Conservation (phyloP, 2,888 invertebrate species). For the Chalcosyrphus nemorum region DNA sequence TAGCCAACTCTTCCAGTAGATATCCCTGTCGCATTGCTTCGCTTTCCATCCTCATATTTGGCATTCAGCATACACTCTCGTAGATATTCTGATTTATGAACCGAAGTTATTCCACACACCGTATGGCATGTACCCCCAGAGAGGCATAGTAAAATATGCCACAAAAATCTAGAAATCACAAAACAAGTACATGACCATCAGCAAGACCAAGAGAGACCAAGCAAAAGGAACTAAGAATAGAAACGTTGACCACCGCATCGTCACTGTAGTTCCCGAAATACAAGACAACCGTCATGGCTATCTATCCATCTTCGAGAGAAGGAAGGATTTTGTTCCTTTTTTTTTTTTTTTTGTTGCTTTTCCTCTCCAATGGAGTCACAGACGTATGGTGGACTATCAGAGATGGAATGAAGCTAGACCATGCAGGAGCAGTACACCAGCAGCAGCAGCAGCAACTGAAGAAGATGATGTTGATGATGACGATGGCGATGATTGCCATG, state of each 20-base stretch:
- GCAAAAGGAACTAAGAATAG: slow-evolving; percentile 31
- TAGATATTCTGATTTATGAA: slow-evolving; percentile 70
- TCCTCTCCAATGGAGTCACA: slow-evolving; percentile 6
- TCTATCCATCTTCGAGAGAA: slow-evolving; percentile 63
- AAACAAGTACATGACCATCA: slow-evolving; percentile 50
- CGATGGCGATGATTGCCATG: slow-evolving; percentile 62
- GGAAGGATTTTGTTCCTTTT: too few relatives aligned
- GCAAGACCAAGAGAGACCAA: not conserved
- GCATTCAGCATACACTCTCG: slow-evolving; percentile 53
- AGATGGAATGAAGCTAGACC: slow-evolving; percentile 43
- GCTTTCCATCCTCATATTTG: slow-evolving; percentile 48
- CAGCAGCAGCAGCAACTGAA: slow-evolving; percentile 31
- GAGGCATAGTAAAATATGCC: slow-evolving; percentile 62
- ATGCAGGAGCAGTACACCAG: slow-evolving; percentile 17
- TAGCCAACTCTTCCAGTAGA: slow-evolving; percentile 13
- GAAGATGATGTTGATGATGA: slow-evolving; percentile 57
- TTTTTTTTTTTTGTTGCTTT: not conserved
- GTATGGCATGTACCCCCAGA: slow-evolving; percentile 50
- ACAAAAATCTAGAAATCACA: slow-evolving; percentile 69
- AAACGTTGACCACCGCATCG: slow-evolving; percentile 51
- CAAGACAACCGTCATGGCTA: slow-evolving; percentile 71
- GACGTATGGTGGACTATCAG: slow-evolving; percentile 39
- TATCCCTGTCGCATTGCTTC: not conserved
- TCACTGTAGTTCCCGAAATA: slow-evolving; percentile 62
- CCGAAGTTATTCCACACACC: slow-evolving; percentile 41